phyloP scores from a whole-genome alignment of 1,140 invertebrate genomes.

The Aphidius ervi region DNA sequence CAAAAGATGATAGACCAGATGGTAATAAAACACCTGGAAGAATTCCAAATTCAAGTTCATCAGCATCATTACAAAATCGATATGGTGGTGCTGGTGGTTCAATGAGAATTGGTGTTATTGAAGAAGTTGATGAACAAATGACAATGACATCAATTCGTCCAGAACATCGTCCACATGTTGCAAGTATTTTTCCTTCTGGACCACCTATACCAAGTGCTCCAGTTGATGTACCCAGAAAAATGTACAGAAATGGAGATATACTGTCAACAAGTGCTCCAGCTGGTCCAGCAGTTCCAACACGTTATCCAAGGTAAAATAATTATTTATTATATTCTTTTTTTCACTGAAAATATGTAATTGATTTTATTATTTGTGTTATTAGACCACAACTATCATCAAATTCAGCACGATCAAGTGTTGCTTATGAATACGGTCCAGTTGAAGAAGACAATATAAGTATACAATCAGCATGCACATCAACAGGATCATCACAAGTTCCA shows the following conservation, averaged over 20 bases:
- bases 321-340: too few relatives aligned
- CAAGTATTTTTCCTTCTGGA: constrained; percentile 46
- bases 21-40: constrained; percentile 40
- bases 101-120: constrained; percentile 71
- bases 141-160: constrained; percentile 69
- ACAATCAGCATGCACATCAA: constrained; percentile 22
- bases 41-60: constrained; percentile 38
- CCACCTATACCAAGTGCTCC: constrained; percentile 45
- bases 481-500: constrained; percentile 9
- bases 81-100: constrained; percentile 52
- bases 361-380: neutral
- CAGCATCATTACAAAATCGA: constrained; percentile 41
- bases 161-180: constrained; percentile 52
- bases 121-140: constrained; percentile 77
- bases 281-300: neutral
- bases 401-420: constrained; percentile 30
- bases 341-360: too few relatives aligned
- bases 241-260: constrained; percentile 55
- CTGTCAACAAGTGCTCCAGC: constrained; percentile 45
- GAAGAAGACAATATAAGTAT: constrained; percentile 29
- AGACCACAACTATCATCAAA: constrained; percentile 26
- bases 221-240: constrained; percentile 42
- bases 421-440: constrained; percentile 27
- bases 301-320: neutral
- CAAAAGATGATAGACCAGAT: constrained; percentile 61